Evolutionary conservation across 64 coral and sea anemone genomes (phyloP).

Genomic region (Pachyseris speciosa): DNA sequence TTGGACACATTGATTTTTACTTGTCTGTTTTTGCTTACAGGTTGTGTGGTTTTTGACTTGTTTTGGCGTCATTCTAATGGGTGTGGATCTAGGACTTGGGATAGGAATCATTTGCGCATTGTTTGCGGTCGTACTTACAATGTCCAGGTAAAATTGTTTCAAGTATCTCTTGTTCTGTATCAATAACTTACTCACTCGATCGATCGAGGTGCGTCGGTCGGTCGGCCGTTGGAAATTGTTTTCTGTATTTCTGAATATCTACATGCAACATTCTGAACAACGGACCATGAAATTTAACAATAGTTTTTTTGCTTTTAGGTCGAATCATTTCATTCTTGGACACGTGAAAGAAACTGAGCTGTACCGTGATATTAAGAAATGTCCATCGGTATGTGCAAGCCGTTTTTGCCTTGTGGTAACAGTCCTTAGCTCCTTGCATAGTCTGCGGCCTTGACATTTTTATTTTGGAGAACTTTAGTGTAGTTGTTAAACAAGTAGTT

Average conservation of each 20-base stretch:
- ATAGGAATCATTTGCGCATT: conserved; percentile 64
- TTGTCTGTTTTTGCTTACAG: not conserved
- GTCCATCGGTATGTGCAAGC: not conserved
- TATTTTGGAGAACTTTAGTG: not conserved
- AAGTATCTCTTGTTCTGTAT: no score
- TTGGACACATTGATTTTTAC: not conserved
- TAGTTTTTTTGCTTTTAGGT: conserved; percentile 35
- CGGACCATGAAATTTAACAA: not conserved
- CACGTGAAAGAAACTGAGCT: conserved; percentile 65
- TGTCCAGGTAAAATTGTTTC: conserved; percentile 60
- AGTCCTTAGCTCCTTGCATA: no score
- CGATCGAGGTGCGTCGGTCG: not conserved
- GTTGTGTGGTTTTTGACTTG: conserved; percentile 87
- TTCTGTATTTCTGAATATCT: not conserved
- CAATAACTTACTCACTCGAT: no score
- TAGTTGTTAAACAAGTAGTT: no score
- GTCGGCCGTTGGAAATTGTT: no score
- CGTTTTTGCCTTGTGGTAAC: no score
- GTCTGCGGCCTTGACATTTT: not conserved
- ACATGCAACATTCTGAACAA: not conserved
- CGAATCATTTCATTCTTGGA: conserved; percentile 72
- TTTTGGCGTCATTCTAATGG: conserved; percentile 81
- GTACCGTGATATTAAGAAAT: conserved; percentile 66
- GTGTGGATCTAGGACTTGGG: conserved; percentile 80
- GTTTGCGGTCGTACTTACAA: conserved; percentile 57